These are phyloP conservation scores for Ceyx melanurus DNA, from an alignment of 2,113 vertebrate genomes.

Conservation along the genomic window DNA sequence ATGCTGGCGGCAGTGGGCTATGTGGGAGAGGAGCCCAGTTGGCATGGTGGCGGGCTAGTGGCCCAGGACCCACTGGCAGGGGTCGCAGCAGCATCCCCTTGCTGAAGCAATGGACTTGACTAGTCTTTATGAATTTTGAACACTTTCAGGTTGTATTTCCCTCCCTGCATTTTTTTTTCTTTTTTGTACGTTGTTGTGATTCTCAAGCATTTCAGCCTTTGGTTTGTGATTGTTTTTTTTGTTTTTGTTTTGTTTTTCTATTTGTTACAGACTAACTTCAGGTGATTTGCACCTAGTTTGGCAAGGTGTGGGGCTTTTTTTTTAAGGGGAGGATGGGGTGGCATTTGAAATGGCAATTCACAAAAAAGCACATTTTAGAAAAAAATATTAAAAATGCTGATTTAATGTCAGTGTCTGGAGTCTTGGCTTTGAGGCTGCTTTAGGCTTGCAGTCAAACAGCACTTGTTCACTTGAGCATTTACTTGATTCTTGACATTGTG, in stretches of 20 bases:
- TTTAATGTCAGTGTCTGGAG: slow-evolving; percentile 51
- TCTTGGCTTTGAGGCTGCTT: slow-evolving; percentile 36
- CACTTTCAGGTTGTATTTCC: slow-evolving; percentile 79
- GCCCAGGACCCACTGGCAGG: slow-evolving; percentile 65
- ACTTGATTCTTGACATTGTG: neutral
- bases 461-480: neutral
- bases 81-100: slow-evolving; percentile 53
- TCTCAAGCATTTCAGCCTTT: slow-evolving; percentile 78
- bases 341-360: slow-evolving; percentile 45
- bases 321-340: slow-evolving; percentile 41
- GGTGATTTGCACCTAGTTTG: slow-evolving; percentile 58
- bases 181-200: slow-evolving; percentile 79
- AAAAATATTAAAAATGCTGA: slow-evolving; percentile 70
- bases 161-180: neutral
- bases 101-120: slow-evolving; percentile 75
- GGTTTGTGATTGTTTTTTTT: neutral
- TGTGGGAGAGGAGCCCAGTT: neutral
- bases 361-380: slow-evolving; percentile 68
- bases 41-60: slow-evolving; percentile 12
- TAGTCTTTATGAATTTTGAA: slow-evolving; percentile 75
- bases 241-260: slow-evolving; percentile 6
- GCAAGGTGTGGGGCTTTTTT: slow-evolving; percentile 31
- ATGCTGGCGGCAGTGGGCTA: neutral
- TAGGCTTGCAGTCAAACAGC: neutral
- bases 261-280: slow-evolving; percentile 71